Evolutionary conservation across 2,797 vertebrate species (phyloP).

Genomic region (Acropternis orthonyx): DNA sequence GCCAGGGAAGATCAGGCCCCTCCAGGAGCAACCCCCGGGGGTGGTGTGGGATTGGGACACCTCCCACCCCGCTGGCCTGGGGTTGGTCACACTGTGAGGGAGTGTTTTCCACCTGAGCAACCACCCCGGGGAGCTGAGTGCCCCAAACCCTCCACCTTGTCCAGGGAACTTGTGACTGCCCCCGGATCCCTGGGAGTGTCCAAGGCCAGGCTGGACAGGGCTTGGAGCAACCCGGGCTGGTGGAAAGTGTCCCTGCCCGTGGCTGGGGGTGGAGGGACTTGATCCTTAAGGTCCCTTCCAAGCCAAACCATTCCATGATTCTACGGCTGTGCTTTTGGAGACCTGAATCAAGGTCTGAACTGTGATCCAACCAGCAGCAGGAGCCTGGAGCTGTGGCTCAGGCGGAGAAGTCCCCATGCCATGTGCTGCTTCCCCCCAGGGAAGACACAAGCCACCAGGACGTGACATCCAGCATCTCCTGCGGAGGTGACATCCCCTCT

Average conservation of each 20-base stretch:
- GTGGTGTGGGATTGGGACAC: accelerated
- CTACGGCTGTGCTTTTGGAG: not conserved
- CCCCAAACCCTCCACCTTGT: not conserved
- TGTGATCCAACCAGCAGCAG: not conserved
- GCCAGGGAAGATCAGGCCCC: not conserved
- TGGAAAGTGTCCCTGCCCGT: not conserved
- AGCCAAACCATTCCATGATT: not conserved
- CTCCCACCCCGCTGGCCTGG: not conserved
- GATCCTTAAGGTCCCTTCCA: not conserved
- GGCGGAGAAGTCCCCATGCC: not conserved
- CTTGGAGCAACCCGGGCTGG: not conserved
- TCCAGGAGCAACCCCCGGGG: accelerated
- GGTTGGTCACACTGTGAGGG: accelerated
- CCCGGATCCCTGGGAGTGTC: not conserved
- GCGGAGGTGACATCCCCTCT: not conserved
- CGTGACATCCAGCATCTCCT: not conserved
- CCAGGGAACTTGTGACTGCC: accelerated
- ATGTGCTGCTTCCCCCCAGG: not conserved
- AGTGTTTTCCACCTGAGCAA: not conserved
- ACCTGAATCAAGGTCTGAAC: not conserved
- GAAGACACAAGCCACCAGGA: not conserved
- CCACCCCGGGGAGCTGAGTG: not conserved
- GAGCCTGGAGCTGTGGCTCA: not conserved
- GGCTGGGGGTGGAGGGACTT: not conserved
- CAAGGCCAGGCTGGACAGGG: not conserved